Conservation (phyloP, 2,797 vertebrate species). For the Setipinna tenuifilis region DNA sequence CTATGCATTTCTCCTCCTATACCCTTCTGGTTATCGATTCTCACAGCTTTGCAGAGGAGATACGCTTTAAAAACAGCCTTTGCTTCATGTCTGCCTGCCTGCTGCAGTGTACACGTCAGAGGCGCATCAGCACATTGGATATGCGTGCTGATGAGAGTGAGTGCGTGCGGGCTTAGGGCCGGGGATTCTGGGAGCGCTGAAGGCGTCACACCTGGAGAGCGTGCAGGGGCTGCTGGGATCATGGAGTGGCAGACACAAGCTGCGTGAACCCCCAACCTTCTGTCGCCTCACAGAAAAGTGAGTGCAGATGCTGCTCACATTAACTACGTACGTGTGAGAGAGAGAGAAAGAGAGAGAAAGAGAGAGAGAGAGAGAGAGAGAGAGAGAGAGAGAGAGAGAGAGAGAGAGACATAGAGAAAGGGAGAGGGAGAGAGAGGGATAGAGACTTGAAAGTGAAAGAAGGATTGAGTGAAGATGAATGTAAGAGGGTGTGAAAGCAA, state of each 20-base stretch:
- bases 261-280: background rate
- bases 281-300: background rate
- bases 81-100: background rate
- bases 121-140: background rate
- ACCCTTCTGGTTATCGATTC: background rate
- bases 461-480: too few relatives aligned
- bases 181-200: slow-evolving; percentile 31
- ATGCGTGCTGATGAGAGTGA: background rate
- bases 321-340: background rate
- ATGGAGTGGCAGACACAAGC: background rate
- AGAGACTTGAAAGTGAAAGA: too few relatives aligned
- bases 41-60: background rate
- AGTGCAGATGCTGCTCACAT: slow-evolving; percentile 18
- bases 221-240: background rate
- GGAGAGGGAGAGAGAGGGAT: background rate
- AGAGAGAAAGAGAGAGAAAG: too few relatives aligned
- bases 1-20: background rate
- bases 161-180: background rate
- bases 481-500: too few relatives aligned
- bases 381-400: background rate
- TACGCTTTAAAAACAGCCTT: background rate
- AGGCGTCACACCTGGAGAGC: background rate
- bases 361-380: background rate
- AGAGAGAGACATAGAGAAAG: background rate
- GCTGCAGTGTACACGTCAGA: background rate